These are phyloP conservation scores for Amiota mariae DNA, from an alignment of 2,888 invertebrate species.

Conservation along the genomic window DNA sequence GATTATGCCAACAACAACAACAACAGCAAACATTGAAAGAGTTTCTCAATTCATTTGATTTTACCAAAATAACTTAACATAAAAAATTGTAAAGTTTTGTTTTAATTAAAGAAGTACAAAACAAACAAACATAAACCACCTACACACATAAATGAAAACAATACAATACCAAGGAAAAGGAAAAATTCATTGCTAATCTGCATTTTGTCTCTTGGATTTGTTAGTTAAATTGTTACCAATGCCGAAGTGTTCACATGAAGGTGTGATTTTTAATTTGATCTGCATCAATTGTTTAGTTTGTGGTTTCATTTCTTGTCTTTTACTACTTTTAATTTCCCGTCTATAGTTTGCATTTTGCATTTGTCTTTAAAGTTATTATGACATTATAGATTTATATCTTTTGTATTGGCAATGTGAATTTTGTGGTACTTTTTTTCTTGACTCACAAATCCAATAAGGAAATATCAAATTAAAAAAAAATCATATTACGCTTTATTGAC, in stretches of 20 bases:
- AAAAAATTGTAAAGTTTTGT: neutral
- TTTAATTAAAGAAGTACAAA: neutral
- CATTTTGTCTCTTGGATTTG: constrained; percentile 8
- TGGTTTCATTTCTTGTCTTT: constrained; percentile 23
- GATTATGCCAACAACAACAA: neutral
- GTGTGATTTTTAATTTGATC: constrained; percentile 40
- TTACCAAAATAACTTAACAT: neutral
- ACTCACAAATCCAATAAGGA: neutral
- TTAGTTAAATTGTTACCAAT: neutral
- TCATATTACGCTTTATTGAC: constrained; percentile 21
- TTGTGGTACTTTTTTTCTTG: neutral
- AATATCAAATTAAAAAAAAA: constrained; percentile 10
- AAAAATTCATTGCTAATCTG: neutral
- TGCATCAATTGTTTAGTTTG: constrained; percentile 19
- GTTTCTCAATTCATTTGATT: neutral
- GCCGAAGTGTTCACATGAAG: constrained; percentile 28
- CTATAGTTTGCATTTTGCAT: constrained; percentile 1
- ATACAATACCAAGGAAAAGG: neutral
- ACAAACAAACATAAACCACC: neutral
- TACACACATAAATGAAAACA: neutral
- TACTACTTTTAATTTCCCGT: constrained; percentile 13
- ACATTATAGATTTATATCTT: neutral
- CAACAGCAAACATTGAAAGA: neutral
- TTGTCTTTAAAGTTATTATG: neutral
- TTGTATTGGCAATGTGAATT: neutral